These are phyloP conservation scores for Mycetomoellerius zeteki DNA, from an alignment of 1,140 invertebrate species.

Conservation along the genomic window DNA sequence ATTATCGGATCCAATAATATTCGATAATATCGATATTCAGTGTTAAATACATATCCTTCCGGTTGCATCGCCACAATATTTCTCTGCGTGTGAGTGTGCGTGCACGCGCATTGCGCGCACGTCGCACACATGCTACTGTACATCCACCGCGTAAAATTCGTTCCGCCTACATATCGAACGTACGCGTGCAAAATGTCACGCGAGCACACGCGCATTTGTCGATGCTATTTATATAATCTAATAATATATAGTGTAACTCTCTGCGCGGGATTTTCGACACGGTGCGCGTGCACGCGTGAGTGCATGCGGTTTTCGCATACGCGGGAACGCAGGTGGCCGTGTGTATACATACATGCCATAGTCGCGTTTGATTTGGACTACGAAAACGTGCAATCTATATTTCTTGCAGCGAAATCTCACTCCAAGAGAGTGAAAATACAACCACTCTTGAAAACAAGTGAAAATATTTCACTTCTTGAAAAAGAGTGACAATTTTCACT, in stretches of 20 bases:
- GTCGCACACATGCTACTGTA: slow-evolving; percentile 35
- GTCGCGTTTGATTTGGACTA: slow-evolving; percentile 67
- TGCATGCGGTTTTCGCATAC: slow-evolving; percentile 47
- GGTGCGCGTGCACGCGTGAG: slow-evolving; percentile 66
- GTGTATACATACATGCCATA: slow-evolving; percentile 29
- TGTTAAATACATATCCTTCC: neutral
- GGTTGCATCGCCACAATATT: slow-evolving; percentile 37
- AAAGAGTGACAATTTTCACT: too few species aligned
- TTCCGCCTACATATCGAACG: slow-evolving; percentile 61
- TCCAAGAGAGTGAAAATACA: too few species aligned
- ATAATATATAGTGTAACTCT: slow-evolving; percentile 47
- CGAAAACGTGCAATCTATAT: too few species aligned
- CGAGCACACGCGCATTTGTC: slow-evolving; percentile 64
- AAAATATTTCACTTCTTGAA: too few species aligned
- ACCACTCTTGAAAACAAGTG: too few species aligned
- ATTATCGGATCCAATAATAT: slow-evolving; percentile 2
- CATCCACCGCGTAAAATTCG: slow-evolving; percentile 14
- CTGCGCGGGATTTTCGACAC: slow-evolving; percentile 17
- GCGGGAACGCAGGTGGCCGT: neutral
- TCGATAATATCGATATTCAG: slow-evolving; percentile 24
- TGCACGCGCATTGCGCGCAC: slow-evolving; percentile 13
- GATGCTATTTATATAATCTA: slow-evolving; percentile 66
- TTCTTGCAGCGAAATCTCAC: too few species aligned
- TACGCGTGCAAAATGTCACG: slow-evolving; percentile 67
- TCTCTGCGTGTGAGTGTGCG: slow-evolving; percentile 29